phyloP scores from a whole-genome alignment of 2,888 invertebrate genomes.

The Epistrophe grossulariae region DNA sequence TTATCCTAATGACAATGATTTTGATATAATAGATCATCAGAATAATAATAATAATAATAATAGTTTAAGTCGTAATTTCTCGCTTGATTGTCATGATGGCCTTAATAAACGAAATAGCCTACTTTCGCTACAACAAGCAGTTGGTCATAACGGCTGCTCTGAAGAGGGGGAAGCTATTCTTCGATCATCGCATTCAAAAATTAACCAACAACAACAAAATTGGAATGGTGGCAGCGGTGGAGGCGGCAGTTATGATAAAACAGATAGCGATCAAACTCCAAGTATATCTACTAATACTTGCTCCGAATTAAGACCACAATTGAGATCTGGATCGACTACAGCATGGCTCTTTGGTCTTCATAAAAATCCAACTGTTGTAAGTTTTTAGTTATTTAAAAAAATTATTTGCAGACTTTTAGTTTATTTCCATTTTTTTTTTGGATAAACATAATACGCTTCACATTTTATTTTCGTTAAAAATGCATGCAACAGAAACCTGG shows the following conservation, averaged over 20 bases:
- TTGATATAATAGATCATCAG: conserved; percentile 34
- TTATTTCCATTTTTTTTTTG: background rate
- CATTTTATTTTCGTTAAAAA: too few relatives aligned
- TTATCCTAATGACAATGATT: conserved; percentile 52
- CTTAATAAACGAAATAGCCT: conserved; percentile 23
- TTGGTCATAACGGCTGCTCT: conserved; percentile 10
- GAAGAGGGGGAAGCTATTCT: conserved; percentile 1
- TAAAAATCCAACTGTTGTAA: conserved; percentile 82
- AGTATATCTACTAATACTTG: background rate
- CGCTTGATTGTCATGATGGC: conserved; percentile 20
- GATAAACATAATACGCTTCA: too few relatives aligned
- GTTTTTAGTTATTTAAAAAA: conserved; percentile 26
- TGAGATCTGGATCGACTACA: conserved; percentile 77
- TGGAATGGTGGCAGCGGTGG: conserved; percentile 15
- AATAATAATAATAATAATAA: conserved; percentile 69
- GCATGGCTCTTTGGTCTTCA: conserved; percentile 83
- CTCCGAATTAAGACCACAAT: conserved; percentile 34
- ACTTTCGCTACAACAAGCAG: conserved; percentile 21
- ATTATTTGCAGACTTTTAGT: background rate
- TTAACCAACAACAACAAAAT: conserved; percentile 41
- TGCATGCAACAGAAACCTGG: too few relatives aligned
- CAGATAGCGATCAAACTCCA: conserved; percentile 54
- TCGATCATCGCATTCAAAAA: conserved; percentile 8
- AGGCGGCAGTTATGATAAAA: background rate
- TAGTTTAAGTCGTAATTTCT: conserved; percentile 26